These are phyloP conservation scores for Glomeris maerens DNA, from an alignment of 1,140 invertebrate genomes.

Conservation along the genomic window DNA sequence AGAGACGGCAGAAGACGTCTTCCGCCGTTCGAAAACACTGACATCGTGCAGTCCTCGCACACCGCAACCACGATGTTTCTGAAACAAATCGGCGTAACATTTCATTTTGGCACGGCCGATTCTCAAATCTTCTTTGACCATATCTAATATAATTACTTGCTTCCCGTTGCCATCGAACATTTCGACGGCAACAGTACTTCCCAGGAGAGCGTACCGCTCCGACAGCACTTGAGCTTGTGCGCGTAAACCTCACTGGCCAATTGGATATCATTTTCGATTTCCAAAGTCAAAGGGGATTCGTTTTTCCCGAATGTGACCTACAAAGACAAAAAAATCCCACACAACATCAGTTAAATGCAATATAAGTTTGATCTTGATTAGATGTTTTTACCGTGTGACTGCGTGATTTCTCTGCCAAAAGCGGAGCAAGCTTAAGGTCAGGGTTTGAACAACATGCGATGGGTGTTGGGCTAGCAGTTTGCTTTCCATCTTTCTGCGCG, in stretches of 20 bases:
- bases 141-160: constrained; percentile 20
- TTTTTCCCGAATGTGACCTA: background rate
- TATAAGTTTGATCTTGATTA: background rate
- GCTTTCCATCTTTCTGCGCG: constrained; percentile 6
- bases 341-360: no score
- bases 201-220: constrained; percentile 22
- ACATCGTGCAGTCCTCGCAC: constrained; percentile 49
- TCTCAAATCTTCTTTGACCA: constrained; percentile 8
- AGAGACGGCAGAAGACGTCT: constrained; percentile 44
- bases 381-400: constrained; percentile 15
- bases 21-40: constrained; percentile 21
- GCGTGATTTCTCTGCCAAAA: constrained; percentile 20
- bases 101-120: no score
- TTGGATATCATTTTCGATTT: constrained; percentile 27
- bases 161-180: constrained; percentile 22
- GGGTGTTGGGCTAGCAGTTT: constrained; percentile 4
- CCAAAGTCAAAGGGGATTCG: constrained; percentile 15
- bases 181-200: constrained; percentile 24
- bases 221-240: constrained; percentile 23
- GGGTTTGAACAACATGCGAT: background rate
- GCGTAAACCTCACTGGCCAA: constrained; percentile 18
- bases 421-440: constrained; percentile 16
- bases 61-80: constrained; percentile 40
- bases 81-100: no score
- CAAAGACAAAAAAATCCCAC: background rate